Evolutionary conservation across 2,888 invertebrate genomes (phyloP).

Genomic region (Cactoblastis cactorum): DNA sequence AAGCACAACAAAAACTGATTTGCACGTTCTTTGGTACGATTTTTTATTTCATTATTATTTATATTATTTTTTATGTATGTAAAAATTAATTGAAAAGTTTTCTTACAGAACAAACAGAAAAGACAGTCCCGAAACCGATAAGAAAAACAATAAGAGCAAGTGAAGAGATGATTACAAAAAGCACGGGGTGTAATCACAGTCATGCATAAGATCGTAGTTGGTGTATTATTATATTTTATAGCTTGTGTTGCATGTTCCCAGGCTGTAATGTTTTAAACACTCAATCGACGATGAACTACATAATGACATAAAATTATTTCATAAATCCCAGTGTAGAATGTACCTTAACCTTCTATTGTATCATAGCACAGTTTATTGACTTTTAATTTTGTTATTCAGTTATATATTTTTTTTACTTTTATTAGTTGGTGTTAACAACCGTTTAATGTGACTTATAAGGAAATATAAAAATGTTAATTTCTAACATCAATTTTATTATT

Average conservation of each 20-base stretch:
- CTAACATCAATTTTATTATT: neutral
- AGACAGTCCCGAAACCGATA: neutral
- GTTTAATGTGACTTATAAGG: neutral
- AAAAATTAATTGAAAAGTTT: neutral
- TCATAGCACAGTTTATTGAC: neutral
- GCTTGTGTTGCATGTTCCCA: conserved; percentile 1
- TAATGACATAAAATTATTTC: neutral
- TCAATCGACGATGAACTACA: neutral
- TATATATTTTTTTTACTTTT: neutral
- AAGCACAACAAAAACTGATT: too few species aligned
- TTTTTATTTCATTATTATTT: too few species aligned
- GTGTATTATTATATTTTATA: neutral
- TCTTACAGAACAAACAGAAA: neutral
- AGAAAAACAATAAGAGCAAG: neutral
- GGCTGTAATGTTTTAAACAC: neutral
- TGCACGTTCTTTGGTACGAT: too few species aligned
- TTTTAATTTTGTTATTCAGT: neutral
- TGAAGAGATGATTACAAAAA: neutral
- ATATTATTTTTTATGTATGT: neutral
- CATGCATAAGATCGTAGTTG: neutral
- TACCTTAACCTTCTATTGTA: neutral
- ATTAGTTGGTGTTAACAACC: neutral
- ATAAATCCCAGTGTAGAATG: neutral
- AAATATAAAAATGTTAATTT: neutral
- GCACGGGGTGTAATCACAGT: neutral